phyloP scores from a whole-genome alignment of 2,888 invertebrate species.

The Nasonovia ribisnigri region DNA sequence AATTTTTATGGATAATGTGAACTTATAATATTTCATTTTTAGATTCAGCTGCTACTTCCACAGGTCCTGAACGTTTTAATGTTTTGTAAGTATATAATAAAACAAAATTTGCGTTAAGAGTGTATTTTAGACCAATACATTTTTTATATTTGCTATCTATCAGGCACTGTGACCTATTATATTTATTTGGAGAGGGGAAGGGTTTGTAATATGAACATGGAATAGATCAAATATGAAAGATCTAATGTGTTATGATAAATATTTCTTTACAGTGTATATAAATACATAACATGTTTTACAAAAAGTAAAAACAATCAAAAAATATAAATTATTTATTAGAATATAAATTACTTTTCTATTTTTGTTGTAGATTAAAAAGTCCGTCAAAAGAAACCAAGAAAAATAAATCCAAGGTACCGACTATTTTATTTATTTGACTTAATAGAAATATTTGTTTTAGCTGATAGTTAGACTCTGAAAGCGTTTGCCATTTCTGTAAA shows the following conservation, averaged over 20 bases:
- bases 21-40: not conserved
- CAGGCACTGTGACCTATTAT: not conserved
- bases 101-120: not conserved
- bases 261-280: too few species aligned
- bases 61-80: not conserved
- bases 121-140: not conserved
- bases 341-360: not conserved
- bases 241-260: too few species aligned
- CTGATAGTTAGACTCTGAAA: not conserved
- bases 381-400: not conserved
- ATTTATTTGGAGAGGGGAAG: too few species aligned
- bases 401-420: not conserved
- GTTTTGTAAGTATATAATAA: not conserved
- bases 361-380: not conserved
- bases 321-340: too few species aligned
- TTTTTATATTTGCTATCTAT: not conserved
- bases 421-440: not conserved
- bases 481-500: not conserved
- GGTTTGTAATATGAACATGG: too few species aligned
- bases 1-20: not conserved
- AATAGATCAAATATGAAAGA: too few species aligned
- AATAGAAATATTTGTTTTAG: not conserved
- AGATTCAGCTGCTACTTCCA: not conserved
- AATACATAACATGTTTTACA: too few species aligned
- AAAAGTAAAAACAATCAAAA: too few species aligned